Evolutionary conservation across 2,888 invertebrate species (phyloP).

Genomic region (Gymnocheta viridis): DNA sequence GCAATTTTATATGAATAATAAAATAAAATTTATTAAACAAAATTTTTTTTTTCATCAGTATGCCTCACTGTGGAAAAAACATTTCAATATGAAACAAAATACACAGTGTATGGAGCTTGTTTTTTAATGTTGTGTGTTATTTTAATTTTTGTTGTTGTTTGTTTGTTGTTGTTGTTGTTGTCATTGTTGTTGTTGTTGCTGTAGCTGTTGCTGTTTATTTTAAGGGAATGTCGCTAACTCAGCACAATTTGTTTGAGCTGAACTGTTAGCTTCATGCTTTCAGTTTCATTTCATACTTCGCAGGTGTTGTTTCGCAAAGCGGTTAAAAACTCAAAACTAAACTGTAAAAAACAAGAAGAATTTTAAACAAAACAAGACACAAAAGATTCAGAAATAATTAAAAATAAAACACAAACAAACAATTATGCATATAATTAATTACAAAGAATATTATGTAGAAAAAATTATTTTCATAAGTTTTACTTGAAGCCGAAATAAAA

Average conservation of each 20-base stretch:
- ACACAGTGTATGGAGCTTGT: conserved; percentile 51
- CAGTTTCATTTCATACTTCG: conserved; percentile 82
- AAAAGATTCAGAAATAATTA: conserved; percentile 19
- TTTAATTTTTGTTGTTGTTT: neutral
- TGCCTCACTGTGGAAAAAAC: conserved; percentile 38
- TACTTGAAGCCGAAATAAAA: neutral
- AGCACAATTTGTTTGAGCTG: conserved; percentile 64
- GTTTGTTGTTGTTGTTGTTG: conserved; percentile 27
- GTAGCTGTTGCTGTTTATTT: conserved; percentile 46
- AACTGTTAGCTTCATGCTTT: conserved; percentile 76
- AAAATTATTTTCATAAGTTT: neutral
- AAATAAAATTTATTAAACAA: neutral
- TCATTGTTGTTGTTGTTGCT: conserved; percentile 6
- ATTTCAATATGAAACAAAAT: conserved; percentile 61
- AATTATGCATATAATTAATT: conserved; percentile 4
- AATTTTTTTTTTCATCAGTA: neutral
- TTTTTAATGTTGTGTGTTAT: conserved; percentile 40
- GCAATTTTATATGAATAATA: neutral
- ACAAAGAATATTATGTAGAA: neutral
- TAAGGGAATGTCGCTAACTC: conserved; percentile 70
- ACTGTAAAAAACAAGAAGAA: neutral
- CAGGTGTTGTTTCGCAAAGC: conserved; percentile 71
- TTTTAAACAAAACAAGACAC: conserved; percentile 9
- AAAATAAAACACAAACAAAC: neutral
- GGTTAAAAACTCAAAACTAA: conserved; percentile 48